Base-by-base conservation (phyloP, 2,797 vertebrate genomes). In the Catostomus latipinnis region DNA sequence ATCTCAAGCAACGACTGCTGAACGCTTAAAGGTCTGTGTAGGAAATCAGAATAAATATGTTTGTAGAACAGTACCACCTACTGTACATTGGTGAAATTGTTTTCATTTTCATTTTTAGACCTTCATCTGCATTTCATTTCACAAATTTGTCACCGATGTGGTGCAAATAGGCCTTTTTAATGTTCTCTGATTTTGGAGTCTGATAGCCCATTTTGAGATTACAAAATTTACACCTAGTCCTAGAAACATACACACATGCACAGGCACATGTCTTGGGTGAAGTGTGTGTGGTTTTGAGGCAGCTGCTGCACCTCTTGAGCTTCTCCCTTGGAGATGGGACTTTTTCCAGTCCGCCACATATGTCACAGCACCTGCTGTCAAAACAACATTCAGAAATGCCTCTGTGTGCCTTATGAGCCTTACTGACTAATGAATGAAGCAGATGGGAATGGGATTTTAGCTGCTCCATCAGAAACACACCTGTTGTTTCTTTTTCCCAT, bases 341-440 rank as follows among this genome's bases (percentile, higher is more conserved):
- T 71, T 34, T 73, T 80, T 80, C 46, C 5, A 52, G 53, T 16
- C 22, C 1, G 5, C 54, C 60, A 71, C 78, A 80, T 80, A 67
- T 74, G 71, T 74, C 71, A 68, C 69, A 61, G 54, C 78, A 80
- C 71, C 78, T 80, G 78, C 71, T 61, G 71, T 68, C 63, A 80
- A 16, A 63, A 8, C n/a, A 14, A 52, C 71, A 58, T 68, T 68
- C 62, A 10, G 62, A 80, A 74, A 52, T 1, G 2, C 73, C 70
- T 73, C 6, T 18, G 8, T 65, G 68, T 8, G 65, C 60, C 66
- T 60, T 63, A 68, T 18, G 12, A 66, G 46, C 9, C 18, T 58
- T 34, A 56, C 66, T 78, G 75, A 69, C 46, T 80, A 74, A 74
- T 73, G 62, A 67, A 68, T 60, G 54, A 66, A 74, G 54, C 78